Evolutionary conservation across 2,888 invertebrate genomes (phyloP).

Genomic region (Patella caerulea): DNA sequence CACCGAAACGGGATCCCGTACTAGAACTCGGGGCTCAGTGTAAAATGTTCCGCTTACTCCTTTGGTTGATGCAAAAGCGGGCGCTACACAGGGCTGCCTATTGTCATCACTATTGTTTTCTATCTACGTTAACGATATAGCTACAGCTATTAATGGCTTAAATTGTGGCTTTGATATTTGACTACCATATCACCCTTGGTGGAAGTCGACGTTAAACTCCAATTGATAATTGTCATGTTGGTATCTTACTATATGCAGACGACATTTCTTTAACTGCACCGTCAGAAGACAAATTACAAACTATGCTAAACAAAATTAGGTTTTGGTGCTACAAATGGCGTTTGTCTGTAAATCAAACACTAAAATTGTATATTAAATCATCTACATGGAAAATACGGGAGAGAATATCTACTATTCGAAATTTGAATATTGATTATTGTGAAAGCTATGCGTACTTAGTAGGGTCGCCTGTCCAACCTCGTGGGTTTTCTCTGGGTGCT

Average conservation of each 20-base stretch:
- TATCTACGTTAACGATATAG: background rate
- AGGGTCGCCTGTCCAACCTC: too few species aligned
- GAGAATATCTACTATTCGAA: background rate
- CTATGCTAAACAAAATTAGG: slow-evolving; percentile 7
- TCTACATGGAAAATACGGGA: background rate
- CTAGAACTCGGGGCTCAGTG: too few species aligned
- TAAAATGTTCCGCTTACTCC: background rate
- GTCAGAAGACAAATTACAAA: background rate
- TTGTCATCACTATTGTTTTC: slow-evolving; percentile 2
- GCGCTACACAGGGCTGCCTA: background rate
- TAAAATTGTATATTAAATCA: background rate
- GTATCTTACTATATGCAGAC: too few species aligned
- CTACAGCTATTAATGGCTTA: slow-evolving; percentile 1
- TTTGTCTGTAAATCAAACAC: slow-evolving; percentile 1
- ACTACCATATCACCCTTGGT: too few species aligned
- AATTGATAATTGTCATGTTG: slow-evolving; percentile 9
- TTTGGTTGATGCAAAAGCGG: slow-evolving; percentile 4
- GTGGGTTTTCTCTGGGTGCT: too few species aligned
- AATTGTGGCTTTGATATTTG: background rate
- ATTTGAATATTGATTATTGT: background rate
- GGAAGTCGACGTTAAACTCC: too few species aligned
- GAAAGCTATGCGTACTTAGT: too few species aligned
- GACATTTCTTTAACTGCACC: slow-evolving; percentile 3
- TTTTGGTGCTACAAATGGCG: background rate
- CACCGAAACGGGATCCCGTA: too few species aligned